A percentile compares a stretch with the other conserved stretches of the same genome.
phyloP scores from a whole-genome alignment of 2,113 vertebrate genomes.

The Labeo catla region DNA sequence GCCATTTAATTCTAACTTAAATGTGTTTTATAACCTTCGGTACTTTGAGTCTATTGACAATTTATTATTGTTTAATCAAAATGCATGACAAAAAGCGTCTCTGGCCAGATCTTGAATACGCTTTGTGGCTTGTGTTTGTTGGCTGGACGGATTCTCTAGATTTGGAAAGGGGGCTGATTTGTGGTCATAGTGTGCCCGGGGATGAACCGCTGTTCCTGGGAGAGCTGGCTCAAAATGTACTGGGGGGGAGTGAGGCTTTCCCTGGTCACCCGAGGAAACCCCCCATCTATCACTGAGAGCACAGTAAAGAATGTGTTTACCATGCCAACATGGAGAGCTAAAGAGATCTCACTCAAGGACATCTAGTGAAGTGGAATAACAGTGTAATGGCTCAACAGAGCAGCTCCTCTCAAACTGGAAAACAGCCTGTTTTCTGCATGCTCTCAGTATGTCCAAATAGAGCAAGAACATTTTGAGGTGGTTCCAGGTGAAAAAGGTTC shows the following conservation, averaged over 20 bases:
- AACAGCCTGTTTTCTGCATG: constrained; percentile 22
- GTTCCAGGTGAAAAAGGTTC: constrained; percentile 9
- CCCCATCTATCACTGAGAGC: constrained; percentile 51
- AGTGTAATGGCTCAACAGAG: constrained; percentile 2
- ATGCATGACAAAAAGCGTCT: background rate
- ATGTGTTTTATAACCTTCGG: background rate
- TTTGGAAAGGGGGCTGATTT: constrained; percentile 1
- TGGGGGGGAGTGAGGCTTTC: constrained; percentile 22
- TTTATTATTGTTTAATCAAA: background rate
- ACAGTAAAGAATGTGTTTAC: constrained; percentile 31
- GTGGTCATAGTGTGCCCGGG: background rate
- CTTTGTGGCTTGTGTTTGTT: constrained; percentile 5
- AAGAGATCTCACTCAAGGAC: constrained; percentile 47
- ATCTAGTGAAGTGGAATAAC: constrained; percentile 53
- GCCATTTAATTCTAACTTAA: background rate
- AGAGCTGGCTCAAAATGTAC: constrained; percentile 15
- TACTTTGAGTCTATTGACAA: background rate
- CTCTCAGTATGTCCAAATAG: constrained; percentile 5
- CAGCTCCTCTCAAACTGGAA: constrained; percentile 10
- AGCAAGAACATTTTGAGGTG: background rate
- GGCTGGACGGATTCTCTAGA: background rate
- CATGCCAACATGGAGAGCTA: constrained; percentile 48
- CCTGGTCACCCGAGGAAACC: constrained; percentile 74
- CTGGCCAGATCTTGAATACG: background rate
- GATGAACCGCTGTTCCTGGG: background rate